Conservation (phyloP, 1,140 invertebrate species). For the Trigoniulus corallinus region DNA sequence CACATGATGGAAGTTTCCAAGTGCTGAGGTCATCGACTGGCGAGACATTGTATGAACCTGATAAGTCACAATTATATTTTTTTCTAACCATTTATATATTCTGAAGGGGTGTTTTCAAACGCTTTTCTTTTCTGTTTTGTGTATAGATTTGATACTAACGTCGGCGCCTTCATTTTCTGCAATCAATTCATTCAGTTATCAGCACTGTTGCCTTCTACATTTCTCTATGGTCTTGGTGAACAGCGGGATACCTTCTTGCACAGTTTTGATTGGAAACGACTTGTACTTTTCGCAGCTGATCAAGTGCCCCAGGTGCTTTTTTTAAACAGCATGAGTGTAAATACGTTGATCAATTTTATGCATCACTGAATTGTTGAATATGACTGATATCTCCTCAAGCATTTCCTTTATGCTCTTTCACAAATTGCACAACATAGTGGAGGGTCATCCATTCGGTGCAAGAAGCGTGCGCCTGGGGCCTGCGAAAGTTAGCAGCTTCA, state of each 20-base stretch:
- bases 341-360: no score
- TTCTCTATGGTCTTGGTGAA: constrained; percentile 38
- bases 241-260: constrained; percentile 34
- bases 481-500: no score
- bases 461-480: no score
- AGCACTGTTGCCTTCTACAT: constrained; percentile 25
- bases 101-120: no score
- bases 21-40: not conserved
- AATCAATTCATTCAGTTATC: constrained; percentile 38
- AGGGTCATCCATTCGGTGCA: no score
- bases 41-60: not conserved
- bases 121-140: not conserved
- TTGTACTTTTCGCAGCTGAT: constrained; percentile 50
- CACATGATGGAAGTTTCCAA: not conserved
- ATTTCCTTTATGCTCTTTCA: no score
- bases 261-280: constrained; percentile 43
- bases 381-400: no score
- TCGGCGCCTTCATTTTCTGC: constrained; percentile 26
- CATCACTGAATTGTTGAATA: no score
- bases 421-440: no score
- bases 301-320: constrained; percentile 34
- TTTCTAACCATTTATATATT: no score
- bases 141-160: constrained; percentile 18
- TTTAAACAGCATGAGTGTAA: no score
- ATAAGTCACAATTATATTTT: no score